These are phyloP conservation scores for Gopherus evgoodei DNA, from an alignment of 2,113 vertebrate genomes.

Conservation along the genomic window DNA sequence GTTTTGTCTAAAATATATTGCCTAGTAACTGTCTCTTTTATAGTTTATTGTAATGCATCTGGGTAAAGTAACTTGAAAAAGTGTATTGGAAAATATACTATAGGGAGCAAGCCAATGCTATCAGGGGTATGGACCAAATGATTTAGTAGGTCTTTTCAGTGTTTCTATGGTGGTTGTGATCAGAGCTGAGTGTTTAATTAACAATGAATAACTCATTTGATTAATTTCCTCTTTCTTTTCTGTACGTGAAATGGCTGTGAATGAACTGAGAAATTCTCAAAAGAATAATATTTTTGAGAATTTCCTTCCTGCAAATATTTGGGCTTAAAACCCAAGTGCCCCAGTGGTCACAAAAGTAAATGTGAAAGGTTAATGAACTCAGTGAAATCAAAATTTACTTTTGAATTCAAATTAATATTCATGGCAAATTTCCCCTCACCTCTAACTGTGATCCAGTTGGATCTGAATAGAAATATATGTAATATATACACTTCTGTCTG, in stretches of 20 bases:
- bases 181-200: background rate
- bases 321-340: background rate
- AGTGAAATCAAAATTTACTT: background rate
- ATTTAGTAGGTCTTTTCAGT: background rate
- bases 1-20: background rate
- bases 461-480: background rate
- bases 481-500: background rate
- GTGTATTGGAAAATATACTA: background rate
- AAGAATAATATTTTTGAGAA: fast-evolving
- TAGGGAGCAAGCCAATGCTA: background rate
- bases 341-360: background rate
- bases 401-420: fast-evolving
- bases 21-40: background rate
- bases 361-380: background rate
- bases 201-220: slow-evolving; percentile 15
- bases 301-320: background rate
- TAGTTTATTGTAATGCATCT: fast-evolving
- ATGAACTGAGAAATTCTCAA: background rate
- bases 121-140: slow-evolving; percentile 24
- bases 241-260: background rate
- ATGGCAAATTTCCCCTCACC: background rate
- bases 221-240: background rate
- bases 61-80: background rate
- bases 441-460: background rate
- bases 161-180: background rate